Conservation (phyloP, 1,140 invertebrate genomes). For the Macrotrachela quadricornifera region DNA sequence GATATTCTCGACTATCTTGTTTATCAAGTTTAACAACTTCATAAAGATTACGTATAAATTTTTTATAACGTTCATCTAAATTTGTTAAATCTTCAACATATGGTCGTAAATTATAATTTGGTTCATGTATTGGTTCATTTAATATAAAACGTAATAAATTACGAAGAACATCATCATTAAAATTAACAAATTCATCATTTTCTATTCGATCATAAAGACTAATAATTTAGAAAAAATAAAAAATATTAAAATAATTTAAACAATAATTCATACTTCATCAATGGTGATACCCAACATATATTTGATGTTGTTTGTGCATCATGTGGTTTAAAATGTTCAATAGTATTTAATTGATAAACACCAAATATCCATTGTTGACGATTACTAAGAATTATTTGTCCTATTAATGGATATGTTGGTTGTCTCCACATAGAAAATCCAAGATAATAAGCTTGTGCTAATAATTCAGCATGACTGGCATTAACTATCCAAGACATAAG, state of each 20-base stretch:
- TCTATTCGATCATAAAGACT: slow-evolving; percentile 1
- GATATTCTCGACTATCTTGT: too few species aligned
- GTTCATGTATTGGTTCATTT: background rate
- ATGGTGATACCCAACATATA: background rate
- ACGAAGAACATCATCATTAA: slow-evolving; percentile 2
- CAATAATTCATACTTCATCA: background rate
- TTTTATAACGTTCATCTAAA: too few species aligned
- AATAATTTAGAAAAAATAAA: background rate
- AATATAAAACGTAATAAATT: background rate
- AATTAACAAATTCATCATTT: background rate
- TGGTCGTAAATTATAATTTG: too few species aligned
- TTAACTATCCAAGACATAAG: background rate
- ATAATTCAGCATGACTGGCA: slow-evolving; percentile 1
- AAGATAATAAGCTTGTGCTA: slow-evolving; percentile 1
- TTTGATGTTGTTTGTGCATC: background rate
- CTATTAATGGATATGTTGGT: slow-evolving; percentile 4
- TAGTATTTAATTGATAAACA: slow-evolving; percentile 5
- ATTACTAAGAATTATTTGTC: slow-evolving; percentile 1
- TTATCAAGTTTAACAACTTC: too few species aligned
- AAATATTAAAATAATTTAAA: background rate
- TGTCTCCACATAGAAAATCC: slow-evolving; percentile 9
- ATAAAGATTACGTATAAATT: too few species aligned
- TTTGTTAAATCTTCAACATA: too few species aligned
- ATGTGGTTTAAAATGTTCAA: slow-evolving; percentile 2
- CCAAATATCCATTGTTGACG: background rate